A percentile compares a stretch with the other conserved stretches of the same genome.
These are phyloP conservation scores for Porites cylindrica DNA, from an alignment of 92 coral and sea anemone species.

Conservation along the genomic window DNA sequence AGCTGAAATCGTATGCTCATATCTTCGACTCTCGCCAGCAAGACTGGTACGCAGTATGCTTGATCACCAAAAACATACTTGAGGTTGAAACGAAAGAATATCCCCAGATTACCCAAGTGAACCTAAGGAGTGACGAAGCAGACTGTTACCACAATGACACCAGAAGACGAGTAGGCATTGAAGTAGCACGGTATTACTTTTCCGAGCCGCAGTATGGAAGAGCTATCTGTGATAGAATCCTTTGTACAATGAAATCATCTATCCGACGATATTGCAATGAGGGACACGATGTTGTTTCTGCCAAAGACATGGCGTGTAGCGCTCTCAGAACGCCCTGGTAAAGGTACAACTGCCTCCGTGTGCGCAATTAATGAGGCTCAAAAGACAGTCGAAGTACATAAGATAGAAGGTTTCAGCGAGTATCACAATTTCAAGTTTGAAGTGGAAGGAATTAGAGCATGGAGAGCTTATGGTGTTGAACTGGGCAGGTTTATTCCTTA, in stretches of 20 bases:
- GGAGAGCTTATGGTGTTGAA: slow-evolving; percentile 69
- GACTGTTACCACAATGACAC: no score
- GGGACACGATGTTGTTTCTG: slow-evolving; percentile 51
- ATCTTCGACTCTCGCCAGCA: slow-evolving; percentile 36
- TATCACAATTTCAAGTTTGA: slow-evolving; percentile 66
- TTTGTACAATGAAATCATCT: slow-evolving; percentile 52
- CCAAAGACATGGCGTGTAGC: slow-evolving; percentile 58
- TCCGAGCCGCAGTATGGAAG: slow-evolving; percentile 2
- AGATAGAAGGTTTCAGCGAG: slow-evolving; percentile 54
- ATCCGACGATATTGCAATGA: slow-evolving; percentile 49
- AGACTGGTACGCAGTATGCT: slow-evolving; percentile 52
- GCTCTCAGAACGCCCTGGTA: slow-evolving; percentile 59
- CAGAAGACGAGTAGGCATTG: slow-evolving; percentile 7
- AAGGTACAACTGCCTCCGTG: slow-evolving; percentile 69
- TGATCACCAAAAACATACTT: slow-evolving; percentile 25
- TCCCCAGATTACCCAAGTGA: no score
- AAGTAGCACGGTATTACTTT: not conserved
- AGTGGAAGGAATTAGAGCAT: slow-evolving; percentile 39
- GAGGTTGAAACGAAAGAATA: no score
- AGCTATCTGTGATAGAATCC: slow-evolving; percentile 14
- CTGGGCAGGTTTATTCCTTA: slow-evolving; percentile 25
- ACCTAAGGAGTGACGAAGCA: no score
- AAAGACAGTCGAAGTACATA: slow-evolving; percentile 51
- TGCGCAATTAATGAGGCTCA: slow-evolving; percentile 48
- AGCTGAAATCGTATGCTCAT: slow-evolving; percentile 40